Percentiles rank a stretch among this genome's conserved stretches.
Conservation (phyloP, 2,113 vertebrate genomes). For the Galbula dea region DNA sequence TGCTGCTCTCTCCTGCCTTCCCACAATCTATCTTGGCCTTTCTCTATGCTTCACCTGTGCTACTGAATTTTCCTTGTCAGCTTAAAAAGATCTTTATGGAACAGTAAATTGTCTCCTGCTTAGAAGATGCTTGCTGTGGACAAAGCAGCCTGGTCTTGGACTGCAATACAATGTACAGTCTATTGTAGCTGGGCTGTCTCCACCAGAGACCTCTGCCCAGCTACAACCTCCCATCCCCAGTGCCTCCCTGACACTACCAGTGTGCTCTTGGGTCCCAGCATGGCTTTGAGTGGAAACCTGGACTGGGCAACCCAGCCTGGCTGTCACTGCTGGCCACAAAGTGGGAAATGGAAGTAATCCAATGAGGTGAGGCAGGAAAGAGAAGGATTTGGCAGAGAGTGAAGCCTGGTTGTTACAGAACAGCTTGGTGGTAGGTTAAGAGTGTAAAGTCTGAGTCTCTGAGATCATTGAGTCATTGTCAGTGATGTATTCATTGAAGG, state of each 20-base stretch:
- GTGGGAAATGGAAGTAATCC: not conserved
- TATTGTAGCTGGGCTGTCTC: not conserved
- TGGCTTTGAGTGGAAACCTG: not conserved
- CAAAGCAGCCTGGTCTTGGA: not conserved
- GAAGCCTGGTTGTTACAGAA: not conserved
- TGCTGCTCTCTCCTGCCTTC: not conserved
- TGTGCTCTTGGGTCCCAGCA: not conserved
- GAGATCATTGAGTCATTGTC: not conserved
- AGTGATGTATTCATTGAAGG: not conserved
- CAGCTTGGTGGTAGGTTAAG: not conserved
- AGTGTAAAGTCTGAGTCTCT: not conserved
- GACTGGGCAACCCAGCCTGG: not conserved
- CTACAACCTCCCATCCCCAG: not conserved
- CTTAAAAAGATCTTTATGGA: not conserved
- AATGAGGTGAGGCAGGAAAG: not conserved
- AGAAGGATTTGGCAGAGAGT: not conserved
- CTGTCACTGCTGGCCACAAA: not conserved
- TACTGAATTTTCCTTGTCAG: not conserved
- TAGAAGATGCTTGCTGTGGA: not conserved
- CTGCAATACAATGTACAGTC: fast-evolving
- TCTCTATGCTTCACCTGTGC: not conserved
- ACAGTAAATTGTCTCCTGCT: not conserved
- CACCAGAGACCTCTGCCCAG: not conserved
- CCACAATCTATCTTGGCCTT: not conserved
- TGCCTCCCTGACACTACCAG: not conserved